phyloP scores from a whole-genome alignment of 2,113 vertebrate genomes.

The Pleuronectes platessa region DNA sequence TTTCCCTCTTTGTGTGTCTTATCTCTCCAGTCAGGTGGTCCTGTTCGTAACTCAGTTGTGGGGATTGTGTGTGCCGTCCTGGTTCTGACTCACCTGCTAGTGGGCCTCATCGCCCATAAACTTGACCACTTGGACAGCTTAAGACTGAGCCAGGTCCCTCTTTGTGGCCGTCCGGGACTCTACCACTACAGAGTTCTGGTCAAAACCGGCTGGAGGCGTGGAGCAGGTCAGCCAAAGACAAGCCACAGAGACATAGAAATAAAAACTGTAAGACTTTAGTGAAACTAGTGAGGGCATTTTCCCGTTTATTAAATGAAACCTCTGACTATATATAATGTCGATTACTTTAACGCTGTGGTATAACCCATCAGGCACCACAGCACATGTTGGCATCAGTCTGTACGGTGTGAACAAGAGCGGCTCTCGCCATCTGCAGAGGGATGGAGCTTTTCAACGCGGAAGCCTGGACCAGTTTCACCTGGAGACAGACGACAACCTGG shows the following conservation, averaged over 20 bases:
- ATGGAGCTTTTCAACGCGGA: slow-evolving; percentile 82
- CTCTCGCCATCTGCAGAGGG: slow-evolving; percentile 81
- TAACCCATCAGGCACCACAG: slow-evolving; percentile 79
- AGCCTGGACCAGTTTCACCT: slow-evolving; percentile 84
- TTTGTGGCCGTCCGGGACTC: slow-evolving; percentile 81
- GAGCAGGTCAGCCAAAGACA: slow-evolving; percentile 76
- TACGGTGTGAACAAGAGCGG: slow-evolving; percentile 84
- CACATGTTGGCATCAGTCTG: slow-evolving; percentile 84
- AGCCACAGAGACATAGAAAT: neutral
- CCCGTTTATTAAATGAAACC: neutral
- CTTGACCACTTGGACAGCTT: slow-evolving; percentile 83
- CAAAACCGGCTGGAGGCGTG: slow-evolving; percentile 83
- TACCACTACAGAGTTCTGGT: slow-evolving; percentile 84
- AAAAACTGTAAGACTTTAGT: neutral
- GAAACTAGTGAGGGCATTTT: neutral
- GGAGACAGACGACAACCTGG: slow-evolving; percentile 82
- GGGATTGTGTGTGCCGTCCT: slow-evolving; percentile 79
- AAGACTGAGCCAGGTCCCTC: slow-evolving; percentile 76
- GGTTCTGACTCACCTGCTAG: slow-evolving; percentile 78
- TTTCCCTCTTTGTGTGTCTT: neutral
- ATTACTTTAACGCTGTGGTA: neutral
- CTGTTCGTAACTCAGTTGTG: slow-evolving; percentile 70
- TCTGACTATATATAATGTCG: neutral
- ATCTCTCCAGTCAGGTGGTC: slow-evolving; percentile 68
- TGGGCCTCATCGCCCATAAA: slow-evolving; percentile 83